A percentile compares a stretch with the other conserved stretches of the same genome.
Evolutionary conservation across 2,113 vertebrate species (phyloP).

Genomic region (Pedetes capensis): DNA sequence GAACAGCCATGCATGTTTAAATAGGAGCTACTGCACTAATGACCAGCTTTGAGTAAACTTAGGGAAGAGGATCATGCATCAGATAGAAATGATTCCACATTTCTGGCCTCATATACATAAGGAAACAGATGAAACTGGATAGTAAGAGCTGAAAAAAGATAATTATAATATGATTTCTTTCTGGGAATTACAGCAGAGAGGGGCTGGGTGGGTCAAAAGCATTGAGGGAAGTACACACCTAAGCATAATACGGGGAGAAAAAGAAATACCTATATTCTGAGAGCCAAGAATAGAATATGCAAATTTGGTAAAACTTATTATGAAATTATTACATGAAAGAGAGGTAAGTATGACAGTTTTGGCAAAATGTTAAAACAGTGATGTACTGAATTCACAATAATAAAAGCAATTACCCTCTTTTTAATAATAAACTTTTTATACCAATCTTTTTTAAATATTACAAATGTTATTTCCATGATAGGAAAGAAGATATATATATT

Average conservation of each 20-base stretch:
- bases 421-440: not conserved
- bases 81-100: not conserved
- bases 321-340: not conserved
- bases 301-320: not conserved
- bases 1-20: not conserved
- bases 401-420: not conserved
- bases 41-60: not conserved
- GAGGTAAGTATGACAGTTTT: not conserved
- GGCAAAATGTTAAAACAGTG: not conserved
- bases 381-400: not conserved
- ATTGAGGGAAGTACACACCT: too few relatives aligned
- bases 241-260: not conserved
- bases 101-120: not conserved
- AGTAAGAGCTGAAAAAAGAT: not conserved
- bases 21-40: not conserved
- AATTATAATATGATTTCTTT: not conserved
- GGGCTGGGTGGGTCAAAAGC: not conserved
- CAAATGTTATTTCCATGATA: not conserved
- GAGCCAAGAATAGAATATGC: not conserved
- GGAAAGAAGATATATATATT: not conserved
- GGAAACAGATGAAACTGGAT: not conserved
- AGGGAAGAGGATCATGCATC: not conserved
- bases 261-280: not conserved
- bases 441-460: slow-evolving; percentile 27
- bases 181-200: not conserved